Percentiles rank a stretch among this genome's conserved stretches.
Evolutionary conservation across 2,113 vertebrate genomes (phyloP).

Genomic region (Lontra canadensis): DNA sequence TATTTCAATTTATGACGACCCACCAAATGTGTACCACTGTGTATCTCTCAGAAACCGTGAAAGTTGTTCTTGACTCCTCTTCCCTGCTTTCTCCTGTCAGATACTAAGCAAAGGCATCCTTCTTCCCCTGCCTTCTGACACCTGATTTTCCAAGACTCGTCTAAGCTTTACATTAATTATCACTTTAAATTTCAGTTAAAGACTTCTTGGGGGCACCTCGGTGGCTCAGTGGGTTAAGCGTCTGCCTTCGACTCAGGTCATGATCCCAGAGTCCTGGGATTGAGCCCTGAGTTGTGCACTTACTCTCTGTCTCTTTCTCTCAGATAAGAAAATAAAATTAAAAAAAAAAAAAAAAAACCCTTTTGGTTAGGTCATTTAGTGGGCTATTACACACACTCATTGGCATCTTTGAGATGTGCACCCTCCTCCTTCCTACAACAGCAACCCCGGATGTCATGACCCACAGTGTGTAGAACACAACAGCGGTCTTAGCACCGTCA

Average conservation of each 20-base stretch:
- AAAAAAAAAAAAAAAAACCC: neutral
- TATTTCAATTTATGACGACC: neutral
- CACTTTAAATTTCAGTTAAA: neutral
- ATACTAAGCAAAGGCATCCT: neutral
- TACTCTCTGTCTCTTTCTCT: too few species aligned
- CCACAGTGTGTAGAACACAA: neutral
- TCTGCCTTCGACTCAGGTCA: too few species aligned
- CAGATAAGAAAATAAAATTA: too few species aligned
- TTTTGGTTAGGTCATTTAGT: neutral
- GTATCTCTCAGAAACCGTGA: neutral
- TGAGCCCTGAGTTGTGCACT: too few species aligned
- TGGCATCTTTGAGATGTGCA: neutral
- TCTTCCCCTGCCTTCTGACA: neutral
- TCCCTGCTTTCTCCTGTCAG: neutral
- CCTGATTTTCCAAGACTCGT: neutral
- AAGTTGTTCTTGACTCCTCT: neutral
- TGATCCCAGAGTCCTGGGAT: too few species aligned
- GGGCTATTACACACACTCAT: neutral
- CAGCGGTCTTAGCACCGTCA: neutral
- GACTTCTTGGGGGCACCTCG: too few species aligned
- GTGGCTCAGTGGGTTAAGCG: too few species aligned
- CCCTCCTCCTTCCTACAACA: neutral
- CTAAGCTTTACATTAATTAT: neutral
- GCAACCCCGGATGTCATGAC: too few species aligned
- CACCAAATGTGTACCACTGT: neutral